Conservation (phyloP, 2,113 vertebrate species). For the Macquaria ambigua region DNA sequence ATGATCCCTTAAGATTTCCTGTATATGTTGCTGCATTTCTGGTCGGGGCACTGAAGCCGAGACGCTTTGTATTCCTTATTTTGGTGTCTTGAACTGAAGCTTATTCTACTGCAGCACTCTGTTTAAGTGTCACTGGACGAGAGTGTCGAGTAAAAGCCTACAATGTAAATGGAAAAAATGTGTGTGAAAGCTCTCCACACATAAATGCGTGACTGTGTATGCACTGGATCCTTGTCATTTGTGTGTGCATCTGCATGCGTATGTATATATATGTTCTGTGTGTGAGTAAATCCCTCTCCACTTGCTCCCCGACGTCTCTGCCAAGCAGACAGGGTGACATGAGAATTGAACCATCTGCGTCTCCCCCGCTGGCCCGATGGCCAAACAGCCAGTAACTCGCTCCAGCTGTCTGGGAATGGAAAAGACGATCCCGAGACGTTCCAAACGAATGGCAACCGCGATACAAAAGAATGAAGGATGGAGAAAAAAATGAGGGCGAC, state of each 20-base stretch:
- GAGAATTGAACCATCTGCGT: constrained; percentile 81
- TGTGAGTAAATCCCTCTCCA: constrained; percentile 70
- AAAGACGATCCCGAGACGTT: constrained; percentile 70
- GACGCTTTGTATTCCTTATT: constrained; percentile 18
- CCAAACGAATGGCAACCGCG: constrained; percentile 54
- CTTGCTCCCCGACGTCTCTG: constrained; percentile 67
- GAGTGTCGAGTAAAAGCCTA: constrained; percentile 34
- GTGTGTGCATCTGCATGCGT: constrained; percentile 51
- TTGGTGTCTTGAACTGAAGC: neutral
- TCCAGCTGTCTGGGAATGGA: constrained; percentile 77
- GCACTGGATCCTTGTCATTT: constrained; percentile 41
- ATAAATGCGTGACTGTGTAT: constrained; percentile 47
- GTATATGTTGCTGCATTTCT: neutral
- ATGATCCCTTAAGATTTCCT: no score
- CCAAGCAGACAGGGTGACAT: constrained; percentile 79
- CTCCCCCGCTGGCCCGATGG: constrained; percentile 40
- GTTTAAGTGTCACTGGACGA: constrained; percentile 32
- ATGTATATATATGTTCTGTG: constrained; percentile 31
- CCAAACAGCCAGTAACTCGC: constrained; percentile 68
- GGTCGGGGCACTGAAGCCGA: neutral
- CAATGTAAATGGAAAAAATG: constrained; percentile 55
- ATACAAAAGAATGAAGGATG: constrained; percentile 62
- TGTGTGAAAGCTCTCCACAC: constrained; percentile 40
- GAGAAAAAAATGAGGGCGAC: constrained; percentile 37
- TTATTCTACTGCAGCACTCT: constrained; percentile 8